Conservation (phyloP, 2,113 vertebrate species). For the Lanius ludovicianus region DNA sequence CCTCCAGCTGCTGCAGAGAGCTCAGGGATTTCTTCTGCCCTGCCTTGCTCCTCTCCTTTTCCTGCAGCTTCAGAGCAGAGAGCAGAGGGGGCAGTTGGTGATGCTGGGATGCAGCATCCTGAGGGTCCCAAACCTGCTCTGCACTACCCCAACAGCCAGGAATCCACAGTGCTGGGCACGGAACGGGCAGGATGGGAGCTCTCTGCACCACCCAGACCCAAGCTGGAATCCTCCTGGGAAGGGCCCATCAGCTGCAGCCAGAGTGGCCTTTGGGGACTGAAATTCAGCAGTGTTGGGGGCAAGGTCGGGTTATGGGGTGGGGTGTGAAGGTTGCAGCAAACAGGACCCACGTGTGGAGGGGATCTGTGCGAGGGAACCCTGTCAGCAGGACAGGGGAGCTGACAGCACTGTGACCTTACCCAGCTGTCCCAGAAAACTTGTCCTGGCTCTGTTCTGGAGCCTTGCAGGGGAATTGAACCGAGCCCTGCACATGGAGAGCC, state of each 20-base stretch:
- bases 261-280: not conserved
- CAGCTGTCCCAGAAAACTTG: not conserved
- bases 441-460: not conserved
- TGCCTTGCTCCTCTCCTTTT: constrained; percentile 59
- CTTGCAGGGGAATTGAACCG: not conserved
- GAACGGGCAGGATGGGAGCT: not conserved
- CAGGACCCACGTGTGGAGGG: not conserved
- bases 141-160: not conserved
- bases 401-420: not conserved
- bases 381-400: not conserved
- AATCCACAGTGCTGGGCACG: not conserved
- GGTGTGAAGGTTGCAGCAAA: not conserved
- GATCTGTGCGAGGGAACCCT: not conserved
- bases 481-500: not conserved
- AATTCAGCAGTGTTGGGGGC: not conserved
- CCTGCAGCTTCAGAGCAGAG: not conserved
- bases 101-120: not conserved
- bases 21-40: constrained; percentile 65
- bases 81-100: not conserved
- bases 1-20: constrained; percentile 43
- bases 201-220: not conserved
- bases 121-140: not conserved
- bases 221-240: not conserved
- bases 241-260: not conserved
- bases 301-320: not conserved